phyloP scores from a whole-genome alignment of 2,888 invertebrate genomes.

The Dynastes grantii region DNA sequence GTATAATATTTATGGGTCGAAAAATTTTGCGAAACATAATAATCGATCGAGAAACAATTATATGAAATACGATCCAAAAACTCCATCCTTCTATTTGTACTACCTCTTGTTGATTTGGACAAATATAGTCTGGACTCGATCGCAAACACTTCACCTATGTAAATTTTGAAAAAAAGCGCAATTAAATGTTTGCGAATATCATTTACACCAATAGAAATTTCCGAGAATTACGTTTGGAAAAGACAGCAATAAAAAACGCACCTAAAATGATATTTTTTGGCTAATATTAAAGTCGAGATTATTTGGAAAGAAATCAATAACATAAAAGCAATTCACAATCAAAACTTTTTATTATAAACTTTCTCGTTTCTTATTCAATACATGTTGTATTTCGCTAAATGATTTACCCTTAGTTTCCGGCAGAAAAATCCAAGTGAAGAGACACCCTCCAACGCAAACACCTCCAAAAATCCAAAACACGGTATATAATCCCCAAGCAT shows the following conservation, averaged over 20 bases:
- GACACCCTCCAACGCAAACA: conserved; percentile 73
- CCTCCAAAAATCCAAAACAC: conserved; percentile 76
- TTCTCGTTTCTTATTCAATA: conserved; percentile 66
- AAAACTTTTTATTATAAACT: too few relatives aligned
- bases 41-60: conserved; percentile 24
- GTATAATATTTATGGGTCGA: conserved; percentile 7
- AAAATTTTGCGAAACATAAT: background rate
- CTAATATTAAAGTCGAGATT: background rate
- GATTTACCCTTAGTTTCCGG: conserved; percentile 79
- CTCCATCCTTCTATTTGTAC: background rate
- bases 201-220: background rate
- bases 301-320: too few relatives aligned
- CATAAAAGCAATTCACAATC: too few relatives aligned
- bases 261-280: background rate
- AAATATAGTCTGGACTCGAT: conserved; percentile 4
- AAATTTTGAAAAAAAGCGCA: background rate
- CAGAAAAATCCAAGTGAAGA: conserved; percentile 74
- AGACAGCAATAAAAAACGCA: too few relatives aligned
- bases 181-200: background rate
- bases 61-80: conserved; percentile 35
- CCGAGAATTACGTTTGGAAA: background rate
- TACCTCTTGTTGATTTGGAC: background rate
- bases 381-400: conserved; percentile 75
- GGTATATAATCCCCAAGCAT: conserved; percentile 74
- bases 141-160: conserved; percentile 1